Evolutionary conservation across 2,113 vertebrate species (phyloP).

Genomic region (Tretioscincus oriximinensis): DNA sequence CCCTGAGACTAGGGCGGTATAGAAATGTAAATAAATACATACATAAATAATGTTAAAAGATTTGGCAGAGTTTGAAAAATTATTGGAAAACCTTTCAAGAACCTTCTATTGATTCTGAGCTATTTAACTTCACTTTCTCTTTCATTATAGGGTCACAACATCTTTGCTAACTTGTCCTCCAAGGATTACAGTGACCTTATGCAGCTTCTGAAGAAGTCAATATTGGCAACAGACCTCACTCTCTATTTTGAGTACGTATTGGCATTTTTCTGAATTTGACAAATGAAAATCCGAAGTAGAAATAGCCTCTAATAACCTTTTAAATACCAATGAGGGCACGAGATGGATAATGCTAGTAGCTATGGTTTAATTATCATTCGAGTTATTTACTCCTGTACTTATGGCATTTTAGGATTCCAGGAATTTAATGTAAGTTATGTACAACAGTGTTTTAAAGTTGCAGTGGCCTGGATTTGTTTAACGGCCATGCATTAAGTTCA

Average conservation of each 20-base stretch:
- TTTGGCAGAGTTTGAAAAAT: conserved; percentile 33
- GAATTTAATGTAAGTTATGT: conserved; percentile 28
- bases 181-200: conserved; percentile 96
- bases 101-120: conserved; percentile 51
- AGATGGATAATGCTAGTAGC: conserved; percentile 41
- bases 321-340: conserved; percentile 53
- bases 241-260: conserved; percentile 97
- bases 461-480: neutral
- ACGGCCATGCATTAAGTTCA: too few species aligned
- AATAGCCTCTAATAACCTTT: conserved; percentile 60
- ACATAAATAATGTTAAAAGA: neutral
- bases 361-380: conserved; percentile 45
- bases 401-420: conserved; percentile 35
- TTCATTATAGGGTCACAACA: conserved; percentile 94
- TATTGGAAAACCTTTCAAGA: conserved; percentile 54
- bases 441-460: neutral
- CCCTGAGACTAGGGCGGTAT: too few species aligned
- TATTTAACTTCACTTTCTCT: conserved; percentile 70
- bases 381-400: conserved; percentile 53
- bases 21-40: too few species aligned
- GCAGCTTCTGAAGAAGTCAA: conserved; percentile 98
- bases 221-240: conserved; percentile 96
- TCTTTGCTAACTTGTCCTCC: conserved; percentile 98
- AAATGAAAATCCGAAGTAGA: conserved; percentile 63
- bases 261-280: conserved; percentile 63